Evolutionary conservation across 1,140 invertebrate species (phyloP).

Genomic region (Drosophila neocordata): DNA sequence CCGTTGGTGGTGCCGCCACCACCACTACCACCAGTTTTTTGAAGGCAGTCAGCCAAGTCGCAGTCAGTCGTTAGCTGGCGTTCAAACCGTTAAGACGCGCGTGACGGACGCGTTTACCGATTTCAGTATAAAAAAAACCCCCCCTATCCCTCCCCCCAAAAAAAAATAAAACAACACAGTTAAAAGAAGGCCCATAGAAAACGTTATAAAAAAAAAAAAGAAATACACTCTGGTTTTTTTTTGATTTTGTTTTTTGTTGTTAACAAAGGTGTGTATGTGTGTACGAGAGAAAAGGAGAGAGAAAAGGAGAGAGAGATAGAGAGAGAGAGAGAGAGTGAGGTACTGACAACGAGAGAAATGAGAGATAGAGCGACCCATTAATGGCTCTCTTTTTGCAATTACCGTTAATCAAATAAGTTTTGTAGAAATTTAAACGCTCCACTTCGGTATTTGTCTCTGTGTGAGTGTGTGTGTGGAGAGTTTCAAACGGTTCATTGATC

Average conservation of each 20-base stretch:
- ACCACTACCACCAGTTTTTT: conserved; percentile 21
- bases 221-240: conserved; percentile 22
- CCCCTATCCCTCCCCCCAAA: neutral
- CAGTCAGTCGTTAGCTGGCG: conserved; percentile 68
- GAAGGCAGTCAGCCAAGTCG: conserved; percentile 45
- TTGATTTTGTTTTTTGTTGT: conserved; percentile 15
- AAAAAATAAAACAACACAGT: conserved; percentile 18
- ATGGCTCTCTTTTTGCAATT: conserved; percentile 59
- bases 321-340: conserved; percentile 3
- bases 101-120: conserved; percentile 32
- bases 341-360: conserved; percentile 13
- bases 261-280: conserved; percentile 32
- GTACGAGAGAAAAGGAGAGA: conserved; percentile 17
- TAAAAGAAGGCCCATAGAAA: conserved; percentile 25
- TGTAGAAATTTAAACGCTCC: conserved; percentile 77
- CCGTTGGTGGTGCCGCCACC: neutral
- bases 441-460: conserved; percentile 36
- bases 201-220: conserved; percentile 4
- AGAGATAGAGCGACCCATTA: conserved; percentile 21
- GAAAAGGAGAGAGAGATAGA: conserved; percentile 15
- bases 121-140: neutral
- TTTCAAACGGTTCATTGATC: conserved; percentile 76
- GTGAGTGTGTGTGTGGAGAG: conserved; percentile 39
- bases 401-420: conserved; percentile 79
- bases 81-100: conserved; percentile 72